phyloP scores from a whole-genome alignment of 2,797 vertebrate genomes.

The Sphenopsis melanotis region DNA sequence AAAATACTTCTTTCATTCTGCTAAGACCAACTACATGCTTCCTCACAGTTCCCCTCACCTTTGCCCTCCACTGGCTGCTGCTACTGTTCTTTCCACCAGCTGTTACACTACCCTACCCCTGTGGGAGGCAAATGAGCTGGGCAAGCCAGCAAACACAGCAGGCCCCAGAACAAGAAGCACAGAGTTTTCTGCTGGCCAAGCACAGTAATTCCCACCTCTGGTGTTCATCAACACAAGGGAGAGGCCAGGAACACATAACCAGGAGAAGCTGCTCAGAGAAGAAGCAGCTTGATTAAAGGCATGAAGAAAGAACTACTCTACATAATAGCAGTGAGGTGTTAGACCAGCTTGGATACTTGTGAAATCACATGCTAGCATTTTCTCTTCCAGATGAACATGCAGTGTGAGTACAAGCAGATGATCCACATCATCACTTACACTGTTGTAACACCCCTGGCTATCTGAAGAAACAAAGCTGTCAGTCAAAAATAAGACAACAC shows the following conservation, averaged over 20 bases:
- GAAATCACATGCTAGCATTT: not conserved
- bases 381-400: not conserved
- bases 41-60: not conserved
- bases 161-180: not conserved
- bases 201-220: not conserved
- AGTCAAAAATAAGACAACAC: not conserved
- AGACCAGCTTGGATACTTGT: conserved; percentile 32
- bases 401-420: not conserved
- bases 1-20: not conserved
- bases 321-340: not conserved
- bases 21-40: not conserved
- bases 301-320: not conserved
- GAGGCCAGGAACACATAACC: not conserved
- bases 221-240: not conserved
- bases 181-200: not conserved
- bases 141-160: not conserved
- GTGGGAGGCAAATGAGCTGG: not conserved
- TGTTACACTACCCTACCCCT: not conserved
- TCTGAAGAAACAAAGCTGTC: conserved; percentile 3
- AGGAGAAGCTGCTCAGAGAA: not conserved
- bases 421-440: not conserved
- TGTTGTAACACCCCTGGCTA: not conserved
- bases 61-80: not conserved
- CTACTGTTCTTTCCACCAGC: not conserved
- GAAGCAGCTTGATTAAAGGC: not conserved